These are phyloP conservation scores for Phalacrocorax aristotelis DNA, from an alignment of 2,113 vertebrate species.

Conservation along the genomic window DNA sequence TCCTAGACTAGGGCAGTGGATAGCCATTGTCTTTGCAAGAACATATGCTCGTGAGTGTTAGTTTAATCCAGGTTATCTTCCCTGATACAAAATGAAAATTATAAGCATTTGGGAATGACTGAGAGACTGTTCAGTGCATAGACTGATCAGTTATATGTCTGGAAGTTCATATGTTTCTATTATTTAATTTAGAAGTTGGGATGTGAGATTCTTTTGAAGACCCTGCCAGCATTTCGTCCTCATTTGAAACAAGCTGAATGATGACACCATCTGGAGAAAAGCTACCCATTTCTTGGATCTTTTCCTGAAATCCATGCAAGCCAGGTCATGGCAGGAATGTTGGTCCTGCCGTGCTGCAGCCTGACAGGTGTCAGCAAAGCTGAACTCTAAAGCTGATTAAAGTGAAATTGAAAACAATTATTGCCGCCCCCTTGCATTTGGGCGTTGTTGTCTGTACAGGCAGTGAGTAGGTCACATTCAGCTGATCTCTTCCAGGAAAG, in stretches of 20 bases:
- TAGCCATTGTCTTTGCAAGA: background rate
- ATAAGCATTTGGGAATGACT: background rate
- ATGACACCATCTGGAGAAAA: background rate
- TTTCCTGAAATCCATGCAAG: background rate
- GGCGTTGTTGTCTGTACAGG: background rate
- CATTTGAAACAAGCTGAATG: background rate
- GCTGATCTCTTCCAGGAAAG: background rate
- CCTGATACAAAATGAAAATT: background rate
- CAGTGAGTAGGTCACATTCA: background rate
- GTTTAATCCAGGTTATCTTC: too few species aligned
- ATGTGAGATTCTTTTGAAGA: background rate
- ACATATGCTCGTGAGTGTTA: rapidly evolving
- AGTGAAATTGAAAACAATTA: background rate
- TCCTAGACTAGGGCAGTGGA: background rate
- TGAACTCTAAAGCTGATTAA: background rate
- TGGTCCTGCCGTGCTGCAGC: background rate
- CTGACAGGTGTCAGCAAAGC: background rate
- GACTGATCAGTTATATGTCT: background rate
- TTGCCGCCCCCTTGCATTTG: background rate
- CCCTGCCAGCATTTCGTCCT: background rate
- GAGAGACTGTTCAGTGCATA: background rate
- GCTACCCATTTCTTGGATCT: background rate
- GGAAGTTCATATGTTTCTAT: background rate
- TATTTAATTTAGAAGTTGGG: background rate
- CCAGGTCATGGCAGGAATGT: background rate